Conservation (phyloP, 2,113 vertebrate genomes). For the Chitala chitala region DNA sequence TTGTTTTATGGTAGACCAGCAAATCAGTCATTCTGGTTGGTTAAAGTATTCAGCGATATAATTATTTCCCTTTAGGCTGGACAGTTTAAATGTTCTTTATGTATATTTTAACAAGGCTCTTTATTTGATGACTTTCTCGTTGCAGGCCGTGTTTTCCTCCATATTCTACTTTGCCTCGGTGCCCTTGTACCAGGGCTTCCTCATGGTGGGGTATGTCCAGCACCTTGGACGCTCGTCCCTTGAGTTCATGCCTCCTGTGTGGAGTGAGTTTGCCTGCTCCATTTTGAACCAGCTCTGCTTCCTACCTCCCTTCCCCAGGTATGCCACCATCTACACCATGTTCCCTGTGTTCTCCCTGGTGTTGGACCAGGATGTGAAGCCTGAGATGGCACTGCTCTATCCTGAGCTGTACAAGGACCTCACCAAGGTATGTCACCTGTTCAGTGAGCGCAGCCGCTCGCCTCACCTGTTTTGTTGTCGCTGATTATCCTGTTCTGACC, state of each 20-base stretch:
- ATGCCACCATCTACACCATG: slow-evolving; percentile 97
- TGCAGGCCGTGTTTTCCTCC: slow-evolving; percentile 93
- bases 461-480: not conserved
- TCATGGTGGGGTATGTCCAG: slow-evolving; percentile 96
- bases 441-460: not conserved
- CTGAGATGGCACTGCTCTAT: slow-evolving; percentile 91
- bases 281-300: not conserved
- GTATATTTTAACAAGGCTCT: not conserved
- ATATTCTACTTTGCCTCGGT: slow-evolving; percentile 96
- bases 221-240: not conserved
- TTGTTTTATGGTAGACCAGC: too few species aligned
- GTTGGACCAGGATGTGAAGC: slow-evolving; percentile 94
- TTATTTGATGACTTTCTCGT: slow-evolving; percentile 21
- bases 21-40: too few species aligned
- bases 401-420: slow-evolving; percentile 98
- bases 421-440: slow-evolving; percentile 72
- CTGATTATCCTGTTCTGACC: slow-evolving; percentile 18
- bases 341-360: slow-evolving; percentile 97
- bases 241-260: not conserved
- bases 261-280: not conserved
- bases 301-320: slow-evolving; percentile 57
- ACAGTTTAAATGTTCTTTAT: not conserved
- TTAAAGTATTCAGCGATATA: too few species aligned
- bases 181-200: slow-evolving; percentile 96
- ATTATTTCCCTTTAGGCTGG: too few species aligned